Base-by-base conservation (phyloP, 1,140 invertebrate species). In the Temnothorax longispinosus region DNA sequence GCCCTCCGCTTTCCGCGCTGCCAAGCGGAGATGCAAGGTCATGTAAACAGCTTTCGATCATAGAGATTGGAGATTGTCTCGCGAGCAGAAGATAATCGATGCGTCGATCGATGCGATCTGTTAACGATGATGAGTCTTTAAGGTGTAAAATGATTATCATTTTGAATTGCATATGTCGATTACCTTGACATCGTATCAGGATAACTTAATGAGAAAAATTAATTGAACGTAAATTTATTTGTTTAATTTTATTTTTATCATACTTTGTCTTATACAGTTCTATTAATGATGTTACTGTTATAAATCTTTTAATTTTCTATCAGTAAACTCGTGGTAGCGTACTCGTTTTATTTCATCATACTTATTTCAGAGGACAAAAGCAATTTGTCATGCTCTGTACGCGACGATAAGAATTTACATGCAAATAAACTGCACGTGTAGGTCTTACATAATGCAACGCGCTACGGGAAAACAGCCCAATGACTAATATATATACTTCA, bases 331-430 rank as follows among this genome's bases (percentile, higher is more conserved):
- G 32, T 35, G 60, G 4, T 47, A 65, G 21, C n/a, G 35, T 41
- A 27, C 18, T 56, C 35, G 7, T 21, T 84, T 84, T 15, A 44
- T 74, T 75, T 74, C 41, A 56, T 27, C 54, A 50, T 84, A 47
- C 3, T 35, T 50, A 54, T 74, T 75, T 75, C 11, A 60, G 35
- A 27, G 69, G 27, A 84, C 69, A 71, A 67, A 76, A 71, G 64
- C 65, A 71, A 84, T 74, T 84, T 74, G 69, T 84, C 69, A 84
- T 75, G 80, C 54, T 84, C 41, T 62, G 54, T 50, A 67, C 80
- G n/a, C 64, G 47, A 67, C 77, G 69, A 60, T 62, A 60, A 84
- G 80, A 60, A 84, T 74, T 84, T 62, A 74, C 54, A 84, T 75
- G 54, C 69, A 60, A 74, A 84, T 84, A 84, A 84, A 75, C 7